Base-by-base conservation (phyloP, 2,113 vertebrate genomes). In the Xenopus borealis region DNA sequence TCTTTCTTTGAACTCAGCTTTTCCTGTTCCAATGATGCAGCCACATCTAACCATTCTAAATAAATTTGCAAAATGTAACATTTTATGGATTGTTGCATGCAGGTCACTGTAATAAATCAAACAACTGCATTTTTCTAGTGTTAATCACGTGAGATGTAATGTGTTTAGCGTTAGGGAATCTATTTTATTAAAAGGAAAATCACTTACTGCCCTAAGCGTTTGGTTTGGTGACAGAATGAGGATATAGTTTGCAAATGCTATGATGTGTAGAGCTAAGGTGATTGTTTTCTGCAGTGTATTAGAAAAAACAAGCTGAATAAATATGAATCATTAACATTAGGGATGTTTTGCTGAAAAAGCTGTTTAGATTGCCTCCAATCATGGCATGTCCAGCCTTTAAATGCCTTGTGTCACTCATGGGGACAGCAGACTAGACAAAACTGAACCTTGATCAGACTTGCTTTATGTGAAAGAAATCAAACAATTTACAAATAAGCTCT, bases 81-180 rank as follows among this genome's bases (percentile, higher is more conserved):
- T 65, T 20, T 74, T 66, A 12, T 33, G 62, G 62, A n/a, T 64
- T 40, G 14, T 40, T 64, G 5, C 52, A 66, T 23, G 55, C 63
- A 74, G 72, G 72, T 66, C 72, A 74, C 46, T 64, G 72, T 57
- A 66, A 74, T 74, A 74, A 66, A 74, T 74, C 72, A 74, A 66
- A 66, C 44, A 74, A 13, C 55, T 74, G 23, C 14, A 59, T 66
- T 27, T 12, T 57, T 55, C 62, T 40, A 64, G 40, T 66, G 66
- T 66, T 66, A 74, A 58, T 74, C 72, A 59, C 16, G 10, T 46
- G 72, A 74, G 72, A 66, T 63, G 58, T 73, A 40, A 52, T 73
- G 71, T 73, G 64, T 73, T 66, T 74, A 73, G 62, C 72, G 46
- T 52, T 66, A 64, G 72, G 72, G 20, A 66, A 66, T 59, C 63